Base-by-base conservation (phyloP, 2,113 vertebrate genomes). In the Cryptotis parvus region DNA sequence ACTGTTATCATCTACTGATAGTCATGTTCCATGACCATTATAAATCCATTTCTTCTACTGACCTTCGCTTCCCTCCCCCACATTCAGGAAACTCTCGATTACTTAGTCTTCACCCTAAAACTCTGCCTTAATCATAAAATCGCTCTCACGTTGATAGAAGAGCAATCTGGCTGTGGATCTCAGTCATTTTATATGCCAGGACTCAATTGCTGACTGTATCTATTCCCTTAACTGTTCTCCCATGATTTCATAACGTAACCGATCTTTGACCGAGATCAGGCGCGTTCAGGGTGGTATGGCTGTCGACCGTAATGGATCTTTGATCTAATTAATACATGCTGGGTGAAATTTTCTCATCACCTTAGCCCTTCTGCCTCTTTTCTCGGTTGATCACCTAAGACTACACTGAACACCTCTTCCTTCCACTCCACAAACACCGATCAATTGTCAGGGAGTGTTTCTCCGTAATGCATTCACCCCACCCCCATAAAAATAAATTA, bases 171-270 rank as follows among this genome's bases (percentile, higher is more conserved):
- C 70, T 69, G 12, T 63, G 39, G 49, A 27, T 4, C 49, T 87
- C 39, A 66, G n/a, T 24, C 84, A 70, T 69, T 29, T 80, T 84
- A n/a, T 84, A 45, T 22, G 72, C n/a, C n/a, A 74, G 79, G 58
- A 79, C 14, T 35, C 69, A 66, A 8, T 41, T 27, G 82, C 37
- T 52, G 63, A 52, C 31, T 29, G 41, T 9, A 43, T 85, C 33
- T 26, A 31, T 6, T 29, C 70, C 9, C 29, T 77, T 41, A 52
- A 20, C 15, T 24, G 72, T 63, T 85, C 33, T 52, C 26, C 91
- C 52, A 26, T 41, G n/a, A n/a, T 78, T 41, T 84, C 27, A 72
- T 7, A 61, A 27, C 6, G 55, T n/a, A 76, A 26, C 9, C 45
- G 63, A 78, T 68, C 45, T 74, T 58, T 37, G 14, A 43, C 49